phyloP scores from a whole-genome alignment of 1,140 invertebrate genomes.

The Dreissena polymorpha region DNA sequence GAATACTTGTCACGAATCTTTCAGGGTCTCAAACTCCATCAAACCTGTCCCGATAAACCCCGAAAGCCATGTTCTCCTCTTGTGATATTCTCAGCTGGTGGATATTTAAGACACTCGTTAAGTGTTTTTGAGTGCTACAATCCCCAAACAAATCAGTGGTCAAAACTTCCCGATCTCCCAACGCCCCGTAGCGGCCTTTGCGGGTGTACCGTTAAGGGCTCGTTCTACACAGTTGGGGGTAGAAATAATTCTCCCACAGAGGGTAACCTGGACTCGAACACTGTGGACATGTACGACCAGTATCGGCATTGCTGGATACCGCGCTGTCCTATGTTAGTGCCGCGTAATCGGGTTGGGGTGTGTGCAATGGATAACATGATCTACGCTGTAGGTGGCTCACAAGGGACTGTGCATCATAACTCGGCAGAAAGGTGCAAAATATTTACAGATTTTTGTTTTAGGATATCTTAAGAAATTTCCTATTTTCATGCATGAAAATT shows the following conservation, averaged over 20 bases:
- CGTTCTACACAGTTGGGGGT: conserved; percentile 95
- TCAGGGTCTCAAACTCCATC: conserved; percentile 82
- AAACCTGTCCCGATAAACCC: conserved; percentile 71
- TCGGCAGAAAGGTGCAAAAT: conserved; percentile 90
- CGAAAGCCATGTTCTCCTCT: conserved; percentile 74
- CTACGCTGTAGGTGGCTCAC: conserved; percentile 94
- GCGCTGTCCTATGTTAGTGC: conserved; percentile 86
- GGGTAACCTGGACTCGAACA: conserved; percentile 87
- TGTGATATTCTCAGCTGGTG: conserved; percentile 94
- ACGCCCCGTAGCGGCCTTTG: conserved; percentile 91
- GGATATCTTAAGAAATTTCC: too few species aligned
- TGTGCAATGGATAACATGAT: conserved; percentile 94
- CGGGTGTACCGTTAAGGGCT: conserved; percentile 82
- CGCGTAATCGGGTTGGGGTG: conserved; percentile 92
- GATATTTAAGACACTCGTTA: conserved; percentile 91
- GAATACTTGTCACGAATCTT: conserved; percentile 95
- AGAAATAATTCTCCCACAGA: conserved; percentile 89
- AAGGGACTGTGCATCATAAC: conserved; percentile 89
- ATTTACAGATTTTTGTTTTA: neutral
- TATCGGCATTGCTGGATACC: conserved; percentile 82
- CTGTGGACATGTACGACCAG: conserved; percentile 91
- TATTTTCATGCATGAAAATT: too few species aligned
- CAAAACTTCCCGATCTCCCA: conserved; percentile 87
- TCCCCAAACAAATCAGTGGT: conserved; percentile 91
- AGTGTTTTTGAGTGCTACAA: conserved; percentile 93